Base-by-base conservation (phyloP, 2,888 invertebrate genomes). In the Hyles lineata region DNA sequence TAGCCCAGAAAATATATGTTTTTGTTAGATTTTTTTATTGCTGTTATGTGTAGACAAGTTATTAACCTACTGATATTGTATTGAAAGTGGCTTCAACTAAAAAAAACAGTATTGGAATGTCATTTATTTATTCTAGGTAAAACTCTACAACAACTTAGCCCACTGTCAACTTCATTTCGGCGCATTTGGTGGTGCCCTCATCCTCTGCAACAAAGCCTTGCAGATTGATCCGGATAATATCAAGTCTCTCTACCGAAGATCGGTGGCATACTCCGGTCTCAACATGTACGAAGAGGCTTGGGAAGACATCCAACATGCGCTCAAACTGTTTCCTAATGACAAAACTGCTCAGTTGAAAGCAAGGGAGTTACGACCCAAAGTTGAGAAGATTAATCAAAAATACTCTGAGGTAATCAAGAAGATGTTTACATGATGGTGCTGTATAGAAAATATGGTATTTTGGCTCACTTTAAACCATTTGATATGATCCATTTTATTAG, bases 211-310 rank as follows among this genome's bases (percentile, higher is more conserved):
- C 70, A 96, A 96, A 81, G 98, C 97, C 0, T 89, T 99, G 4
- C 95, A 96, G 73, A 85, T 97, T n/a, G 97, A 98, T 81, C 90
- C 96, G 0, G 95, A 96, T 11, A 99, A 97, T 87, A 96, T 97
- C 1, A 99, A 99, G 90, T 98, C 98, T 0, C 91, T 97, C 0
- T 99, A 98, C 91, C 95, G 99, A 78, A 94, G 98, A 75, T 98
- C 98, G 11, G 96, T 97, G 88, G 97, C 98, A 0, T 95, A 96
- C 92, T 90, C 93, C 35, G 95, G 95, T 63, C 88, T 96, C 0
- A 92, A 95, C 59, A 95, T 97, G 88, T 96, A 96, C 78, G 96
- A 97, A 72, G 95, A 96, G 74, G 97, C 97, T 0, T 92, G 96
- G 85, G 83, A 84, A 2, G 96, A 95, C 81, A 95, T 96, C 43